Conservation (phyloP, 2,888 invertebrate genomes). For the Polydrusus cervinus region DNA sequence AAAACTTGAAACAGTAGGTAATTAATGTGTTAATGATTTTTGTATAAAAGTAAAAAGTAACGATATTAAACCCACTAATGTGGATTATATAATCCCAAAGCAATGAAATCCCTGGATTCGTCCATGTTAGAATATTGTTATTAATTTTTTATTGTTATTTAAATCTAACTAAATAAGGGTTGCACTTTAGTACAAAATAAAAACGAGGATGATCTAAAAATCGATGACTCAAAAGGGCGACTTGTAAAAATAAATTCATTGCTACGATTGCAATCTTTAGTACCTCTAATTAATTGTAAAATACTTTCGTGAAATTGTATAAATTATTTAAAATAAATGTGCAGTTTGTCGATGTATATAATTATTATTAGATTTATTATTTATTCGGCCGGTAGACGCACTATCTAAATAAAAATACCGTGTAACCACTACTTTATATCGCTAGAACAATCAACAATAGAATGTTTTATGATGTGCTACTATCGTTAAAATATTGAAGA, state of each 20-base stretch:
- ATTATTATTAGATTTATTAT: conserved; percentile 60
- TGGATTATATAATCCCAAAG: too few relatives aligned
- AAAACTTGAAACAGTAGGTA: too few relatives aligned
- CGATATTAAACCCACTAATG: too few relatives aligned
- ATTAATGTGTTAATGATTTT: too few relatives aligned
- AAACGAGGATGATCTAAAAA: conserved; percentile 47
- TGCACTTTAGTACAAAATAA: conserved; percentile 70
- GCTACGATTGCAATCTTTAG: conserved; percentile 70
- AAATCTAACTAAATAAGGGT: conserved; percentile 65
- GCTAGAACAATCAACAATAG: background rate
- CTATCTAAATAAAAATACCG: conserved; percentile 2
- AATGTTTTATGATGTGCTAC: background rate
- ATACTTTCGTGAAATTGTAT: conserved; percentile 68
- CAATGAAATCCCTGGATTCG: background rate
- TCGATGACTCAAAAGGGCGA: conserved; percentile 58
- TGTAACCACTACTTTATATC: conserved; percentile 8
- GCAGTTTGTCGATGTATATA: conserved; percentile 71
- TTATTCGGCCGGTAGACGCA: conserved; percentile 45
- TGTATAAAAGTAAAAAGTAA: too few relatives aligned
- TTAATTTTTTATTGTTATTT: conserved; percentile 63
- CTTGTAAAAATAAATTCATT: conserved; percentile 65
- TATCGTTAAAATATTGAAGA: background rate
- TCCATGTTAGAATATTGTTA: conserved; percentile 42
- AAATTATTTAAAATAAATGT: conserved; percentile 67
- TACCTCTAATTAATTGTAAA: conserved; percentile 68